Evolutionary conservation across 2,113 vertebrate species (phyloP), one percentile per base, ranked within the genome.

Genomic region (Xiphophorus hellerii): DNA sequence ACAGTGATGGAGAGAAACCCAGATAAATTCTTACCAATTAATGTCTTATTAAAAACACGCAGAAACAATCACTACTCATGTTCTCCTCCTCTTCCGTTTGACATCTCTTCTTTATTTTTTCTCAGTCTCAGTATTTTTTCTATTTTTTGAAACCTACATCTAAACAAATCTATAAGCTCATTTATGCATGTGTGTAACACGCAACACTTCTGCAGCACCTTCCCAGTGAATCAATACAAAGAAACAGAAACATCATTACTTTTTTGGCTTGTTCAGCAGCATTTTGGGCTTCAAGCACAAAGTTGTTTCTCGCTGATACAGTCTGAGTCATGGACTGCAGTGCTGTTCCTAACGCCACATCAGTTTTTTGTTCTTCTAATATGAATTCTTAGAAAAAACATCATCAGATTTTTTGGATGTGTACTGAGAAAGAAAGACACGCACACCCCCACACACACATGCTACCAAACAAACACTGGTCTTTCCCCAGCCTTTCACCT

Each of bases 401-500:
- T 31, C 20, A 63, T 30, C 9, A 63, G 15, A 62, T 25, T 58
- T 30, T 62, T 62, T 62, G 6, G 14, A 27, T 30, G 28, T 31
- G 8, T 8, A 5, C 14, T 42, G 25, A 10, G 51, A 20, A 37
- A 37, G 35, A 37, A 37, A 37, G 35, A 12, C 10, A 25, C 25
- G n/a, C 22, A 58, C 6, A 58, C 20, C 10, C 51, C 0, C 44
- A 69, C 61, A 58, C 66, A 62, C 62, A 71, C 76, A 82, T 54
- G 1, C 44, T 42, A 42, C 39, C 76, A 82, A 54, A 74, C 76
- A 79, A 80, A 69, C 66, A 37, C 33, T 39, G 66, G 73, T 60
- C 66, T 77, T 76, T 8, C 33, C 68, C 74, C 71, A 65, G 74
- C 85, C 82, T 91, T 83, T 87, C 82, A 83, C 89, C 82, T 90